Percentiles rank a stretch among this genome's conserved stretches.
These are phyloP conservation scores for Eucidaris tribuloides DNA, from an alignment of 35 echinoderm and acorn worm genomes.

Conservation along the genomic window DNA sequence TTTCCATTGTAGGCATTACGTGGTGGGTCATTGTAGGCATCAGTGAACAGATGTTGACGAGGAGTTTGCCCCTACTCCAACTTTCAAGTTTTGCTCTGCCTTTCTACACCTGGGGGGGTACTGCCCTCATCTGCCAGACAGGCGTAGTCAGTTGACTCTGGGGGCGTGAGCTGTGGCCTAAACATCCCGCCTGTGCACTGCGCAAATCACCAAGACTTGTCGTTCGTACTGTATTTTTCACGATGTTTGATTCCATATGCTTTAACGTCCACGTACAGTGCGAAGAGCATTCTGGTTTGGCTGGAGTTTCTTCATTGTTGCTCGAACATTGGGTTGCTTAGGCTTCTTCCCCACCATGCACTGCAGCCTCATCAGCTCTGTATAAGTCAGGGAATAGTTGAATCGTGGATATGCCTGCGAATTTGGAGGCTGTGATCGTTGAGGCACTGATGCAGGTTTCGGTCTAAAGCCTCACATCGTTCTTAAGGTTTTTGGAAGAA, in stretches of 20 bases:
- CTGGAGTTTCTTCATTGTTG: no score
- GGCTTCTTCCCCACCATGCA: not conserved
- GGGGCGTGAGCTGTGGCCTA: not conserved
- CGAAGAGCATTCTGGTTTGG: slow-evolving; percentile 1
- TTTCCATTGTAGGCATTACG: no score
- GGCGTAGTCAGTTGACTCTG: not conserved
- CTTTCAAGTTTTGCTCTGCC: not conserved
- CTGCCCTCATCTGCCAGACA: not conserved
- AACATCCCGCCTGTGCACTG: not conserved
- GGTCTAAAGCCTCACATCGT: no score
- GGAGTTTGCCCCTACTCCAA: not conserved
- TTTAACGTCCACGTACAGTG: slow-evolving; percentile 11
- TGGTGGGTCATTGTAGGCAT: not conserved
- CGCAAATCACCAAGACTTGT: slow-evolving; percentile 1
- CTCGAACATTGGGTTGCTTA: no score
- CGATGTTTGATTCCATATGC: slow-evolving; percentile 2
- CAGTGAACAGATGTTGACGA: not conserved
- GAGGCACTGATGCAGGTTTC: no score
- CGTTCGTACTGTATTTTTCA: slow-evolving; percentile 7
- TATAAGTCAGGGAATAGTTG: not conserved
- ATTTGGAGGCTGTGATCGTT: not conserved
- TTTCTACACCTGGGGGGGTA: slow-evolving; percentile 3
- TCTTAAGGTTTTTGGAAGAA: no score
- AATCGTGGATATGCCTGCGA: not conserved
- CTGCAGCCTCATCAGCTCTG: not conserved